These are phyloP conservation scores for Ormyrus thymus DNA, from an alignment of 2,888 invertebrate genomes.

Conservation along the genomic window DNA sequence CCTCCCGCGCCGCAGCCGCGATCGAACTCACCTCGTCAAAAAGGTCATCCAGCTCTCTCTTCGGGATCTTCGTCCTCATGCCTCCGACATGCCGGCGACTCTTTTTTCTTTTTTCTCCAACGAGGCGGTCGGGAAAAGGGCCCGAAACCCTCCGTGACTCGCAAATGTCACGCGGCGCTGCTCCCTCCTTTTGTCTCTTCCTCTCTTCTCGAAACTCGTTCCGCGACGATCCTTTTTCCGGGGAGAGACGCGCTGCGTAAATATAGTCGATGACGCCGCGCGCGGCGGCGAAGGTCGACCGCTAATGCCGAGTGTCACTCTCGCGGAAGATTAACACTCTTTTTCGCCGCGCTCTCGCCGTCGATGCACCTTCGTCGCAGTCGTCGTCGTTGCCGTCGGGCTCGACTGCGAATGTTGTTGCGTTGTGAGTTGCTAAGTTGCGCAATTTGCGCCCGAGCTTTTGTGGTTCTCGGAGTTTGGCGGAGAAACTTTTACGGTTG, in stretches of 20 bases:
- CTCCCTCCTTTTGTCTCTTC: conserved; percentile 50
- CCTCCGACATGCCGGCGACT: conserved; percentile 62
- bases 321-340: conserved; percentile 55
- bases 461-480: too few species aligned
- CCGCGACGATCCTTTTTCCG: background rate
- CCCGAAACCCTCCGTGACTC: conserved; percentile 51
- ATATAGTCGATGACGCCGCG: conserved; percentile 67
- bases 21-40: conserved; percentile 67
- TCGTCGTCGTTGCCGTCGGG: too few species aligned
- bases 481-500: too few species aligned
- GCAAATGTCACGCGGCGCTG: conserved; percentile 53
- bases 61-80: conserved; percentile 70
- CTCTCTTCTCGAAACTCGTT: conserved; percentile 49
- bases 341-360: background rate
- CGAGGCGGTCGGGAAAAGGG: conserved; percentile 52
- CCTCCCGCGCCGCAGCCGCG: too few species aligned
- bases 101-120: conserved; percentile 41
- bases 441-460: too few species aligned
- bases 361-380: conserved; percentile 3
- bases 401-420: too few species aligned
- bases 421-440: too few species aligned
- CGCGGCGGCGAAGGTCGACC: conserved; percentile 63
- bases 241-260: conserved; percentile 51
- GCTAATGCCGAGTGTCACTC: conserved; percentile 59
- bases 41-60: conserved; percentile 70